Conservation (phyloP, 2,797 vertebrate species). For the Sebastolobus alascanus region DNA sequence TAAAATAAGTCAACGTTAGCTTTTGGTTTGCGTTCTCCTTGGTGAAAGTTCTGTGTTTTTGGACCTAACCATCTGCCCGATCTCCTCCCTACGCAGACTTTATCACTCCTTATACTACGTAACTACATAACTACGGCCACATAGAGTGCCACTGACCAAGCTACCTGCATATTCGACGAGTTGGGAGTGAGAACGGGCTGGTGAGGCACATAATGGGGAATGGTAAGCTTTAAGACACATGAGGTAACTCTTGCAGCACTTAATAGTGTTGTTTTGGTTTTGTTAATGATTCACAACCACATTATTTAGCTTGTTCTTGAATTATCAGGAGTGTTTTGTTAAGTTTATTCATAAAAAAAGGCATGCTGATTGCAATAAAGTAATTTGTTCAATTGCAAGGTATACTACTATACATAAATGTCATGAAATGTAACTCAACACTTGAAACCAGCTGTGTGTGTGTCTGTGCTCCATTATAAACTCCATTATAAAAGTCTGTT, state of each 20-base stretch:
- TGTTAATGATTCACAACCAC: constrained; percentile 32
- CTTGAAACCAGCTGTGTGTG: constrained; percentile 51
- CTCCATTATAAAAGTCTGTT: constrained; percentile 39
- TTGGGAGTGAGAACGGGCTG: background rate
- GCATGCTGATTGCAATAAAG: constrained; percentile 41
- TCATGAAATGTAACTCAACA: constrained; percentile 50
- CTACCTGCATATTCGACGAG: background rate
- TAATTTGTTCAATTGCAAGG: constrained; percentile 42
- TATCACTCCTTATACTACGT: background rate
- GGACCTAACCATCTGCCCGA: background rate
- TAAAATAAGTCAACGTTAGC: background rate
- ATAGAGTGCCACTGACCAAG: background rate
- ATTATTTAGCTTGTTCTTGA: constrained; percentile 14
- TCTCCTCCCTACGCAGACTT: no score
- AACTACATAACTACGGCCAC: background rate
- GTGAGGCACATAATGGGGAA: constrained; percentile 12
- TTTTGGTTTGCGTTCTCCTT: background rate
- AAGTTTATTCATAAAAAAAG: constrained; percentile 26
- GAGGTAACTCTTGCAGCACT: constrained; percentile 16
- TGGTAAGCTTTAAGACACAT: constrained; percentile 33
- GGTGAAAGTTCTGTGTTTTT: background rate
- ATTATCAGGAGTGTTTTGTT: constrained; percentile 28
- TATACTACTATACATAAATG: constrained; percentile 32
- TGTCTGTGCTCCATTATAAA: constrained; percentile 39
- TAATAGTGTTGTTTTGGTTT: constrained; percentile 26